These are phyloP conservation scores for Molossus molossus DNA, from an alignment of 2,797 vertebrate species.

Conservation along the genomic window DNA sequence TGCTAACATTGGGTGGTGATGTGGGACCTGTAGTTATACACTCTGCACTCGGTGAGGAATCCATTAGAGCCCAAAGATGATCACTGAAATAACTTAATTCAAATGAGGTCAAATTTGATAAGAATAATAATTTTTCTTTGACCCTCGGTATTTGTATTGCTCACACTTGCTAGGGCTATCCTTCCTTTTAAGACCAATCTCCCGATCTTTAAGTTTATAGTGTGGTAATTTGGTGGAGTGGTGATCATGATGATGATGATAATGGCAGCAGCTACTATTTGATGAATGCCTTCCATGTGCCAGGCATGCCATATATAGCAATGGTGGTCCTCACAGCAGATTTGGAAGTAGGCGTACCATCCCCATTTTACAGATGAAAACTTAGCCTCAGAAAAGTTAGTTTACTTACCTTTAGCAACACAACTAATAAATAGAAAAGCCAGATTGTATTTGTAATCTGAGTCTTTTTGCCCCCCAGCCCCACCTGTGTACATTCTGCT, in stretches of 20 bases:
- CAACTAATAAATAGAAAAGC: neutral
- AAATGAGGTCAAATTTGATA: neutral
- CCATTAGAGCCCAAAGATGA: neutral
- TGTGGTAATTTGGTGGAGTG: neutral
- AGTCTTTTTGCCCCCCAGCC: neutral
- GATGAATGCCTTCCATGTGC: neutral
- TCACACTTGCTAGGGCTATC: neutral
- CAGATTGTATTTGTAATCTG: neutral
- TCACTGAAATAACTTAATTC: neutral
- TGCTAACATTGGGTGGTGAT: neutral
- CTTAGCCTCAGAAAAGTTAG: neutral
- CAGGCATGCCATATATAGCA: neutral
- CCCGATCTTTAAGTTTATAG: neutral
- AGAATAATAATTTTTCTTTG: neutral
- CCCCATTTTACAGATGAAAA: neutral
- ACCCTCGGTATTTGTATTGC: neutral
- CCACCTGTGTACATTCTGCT: neutral
- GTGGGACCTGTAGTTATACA: neutral
- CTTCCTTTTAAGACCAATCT: neutral
- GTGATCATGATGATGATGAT: neutral
- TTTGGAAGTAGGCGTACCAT: neutral
- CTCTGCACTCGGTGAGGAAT: neutral
- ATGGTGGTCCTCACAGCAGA: neutral
- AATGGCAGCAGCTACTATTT: neutral
- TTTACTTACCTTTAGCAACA: neutral